phyloP scores from a whole-genome alignment of 2,888 invertebrate species.

The Lithosia quadra region DNA sequence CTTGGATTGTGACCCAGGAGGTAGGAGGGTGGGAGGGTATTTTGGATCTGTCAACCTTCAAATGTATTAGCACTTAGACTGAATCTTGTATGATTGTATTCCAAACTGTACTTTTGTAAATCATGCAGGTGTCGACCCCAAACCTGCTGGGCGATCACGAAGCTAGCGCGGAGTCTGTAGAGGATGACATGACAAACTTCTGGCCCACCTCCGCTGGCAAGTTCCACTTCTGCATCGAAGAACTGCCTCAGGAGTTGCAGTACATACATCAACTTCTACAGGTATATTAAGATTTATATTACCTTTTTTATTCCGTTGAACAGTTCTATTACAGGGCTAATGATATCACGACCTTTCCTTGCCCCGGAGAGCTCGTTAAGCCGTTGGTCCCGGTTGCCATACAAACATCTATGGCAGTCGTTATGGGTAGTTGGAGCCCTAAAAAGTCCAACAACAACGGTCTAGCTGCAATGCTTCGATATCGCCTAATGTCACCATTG shows the following conservation, averaged over 20 bases:
- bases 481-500: too few relatives aligned
- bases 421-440: too few relatives aligned
- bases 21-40: too few relatives aligned
- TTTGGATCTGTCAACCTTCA: too few relatives aligned
- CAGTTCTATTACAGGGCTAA: too few relatives aligned
- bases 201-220: slow-evolving; percentile 98
- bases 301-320: not conserved
- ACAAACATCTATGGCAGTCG: too few relatives aligned
- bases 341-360: too few relatives aligned
- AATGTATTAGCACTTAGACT: too few relatives aligned
- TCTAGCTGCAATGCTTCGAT: too few relatives aligned
- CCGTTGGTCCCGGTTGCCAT: not conserved
- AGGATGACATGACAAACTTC: slow-evolving; percentile 93
- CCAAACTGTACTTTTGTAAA: not conserved
- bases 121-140: slow-evolving; percentile 89
- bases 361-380: too few relatives aligned
- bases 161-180: slow-evolving; percentile 89
- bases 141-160: slow-evolving; percentile 93
- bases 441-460: too few relatives aligned
- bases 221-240: slow-evolving; percentile 96
- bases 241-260: slow-evolving; percentile 96
- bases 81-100: not conserved
- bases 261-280: slow-evolving; percentile 96
- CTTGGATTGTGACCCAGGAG: too few relatives aligned
- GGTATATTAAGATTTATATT: slow-evolving; percentile 73